These are phyloP conservation scores for Polypedilum pembai DNA, from an alignment of 1,140 invertebrate genomes.

Conservation along the genomic window DNA sequence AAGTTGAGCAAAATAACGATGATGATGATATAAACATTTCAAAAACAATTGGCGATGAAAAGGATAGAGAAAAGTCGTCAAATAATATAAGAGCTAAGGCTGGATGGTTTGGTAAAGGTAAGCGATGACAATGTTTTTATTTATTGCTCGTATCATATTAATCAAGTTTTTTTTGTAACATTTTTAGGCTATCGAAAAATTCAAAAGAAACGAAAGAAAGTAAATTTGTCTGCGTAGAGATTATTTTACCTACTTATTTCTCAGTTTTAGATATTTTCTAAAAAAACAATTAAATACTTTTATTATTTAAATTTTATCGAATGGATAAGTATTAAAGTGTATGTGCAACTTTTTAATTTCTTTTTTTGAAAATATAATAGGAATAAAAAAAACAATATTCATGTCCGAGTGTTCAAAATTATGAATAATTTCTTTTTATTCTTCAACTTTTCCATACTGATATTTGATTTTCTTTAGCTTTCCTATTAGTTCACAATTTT, in stretches of 20 bases:
- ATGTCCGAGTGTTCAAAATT: neutral
- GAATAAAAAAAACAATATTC: neutral
- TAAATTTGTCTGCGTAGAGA: neutral
- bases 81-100: conserved; percentile 45
- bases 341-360: neutral
- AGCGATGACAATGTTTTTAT: neutral
- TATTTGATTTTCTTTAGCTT: neutral
- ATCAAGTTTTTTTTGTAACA: neutral
- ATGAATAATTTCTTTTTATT: neutral
- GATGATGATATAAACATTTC: conserved; percentile 29
- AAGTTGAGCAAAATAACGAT: conserved; percentile 41
- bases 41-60: conserved; percentile 33
- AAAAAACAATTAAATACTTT: neutral
- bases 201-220: conserved; percentile 14
- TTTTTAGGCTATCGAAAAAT: conserved; percentile 11
- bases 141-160: neutral
- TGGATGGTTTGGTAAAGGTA: conserved; percentile 53
- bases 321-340: neutral
- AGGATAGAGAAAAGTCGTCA: conserved; percentile 33
- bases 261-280: neutral
- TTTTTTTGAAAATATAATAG: neutral
- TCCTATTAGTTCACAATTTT: neutral
- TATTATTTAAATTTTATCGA: neutral
- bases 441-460: neutral
- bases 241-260: neutral